Evolutionary conservation across 1,140 invertebrate species (phyloP), one percentile per base, ranked within the genome.

Genomic region (Drosophila persimilis): DNA sequence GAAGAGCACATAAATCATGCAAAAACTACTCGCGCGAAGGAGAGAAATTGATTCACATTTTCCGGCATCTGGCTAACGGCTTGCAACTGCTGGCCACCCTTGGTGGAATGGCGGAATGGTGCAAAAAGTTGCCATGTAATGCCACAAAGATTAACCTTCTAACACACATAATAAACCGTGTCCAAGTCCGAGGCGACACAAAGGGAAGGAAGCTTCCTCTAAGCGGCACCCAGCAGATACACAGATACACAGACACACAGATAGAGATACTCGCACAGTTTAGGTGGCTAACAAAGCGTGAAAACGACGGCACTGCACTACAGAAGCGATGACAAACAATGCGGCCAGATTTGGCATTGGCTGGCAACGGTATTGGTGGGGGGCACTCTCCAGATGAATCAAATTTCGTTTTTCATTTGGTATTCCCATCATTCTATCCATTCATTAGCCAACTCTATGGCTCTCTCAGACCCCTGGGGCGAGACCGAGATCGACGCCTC

Each of bases 221-320:
- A 71, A 59, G 43, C 59, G 2, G 35, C 53, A 11, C 20, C 20
- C 20, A 20, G 20, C 39, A 15, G 24, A 31, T 26, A 51, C 54
- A 51, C 54, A 35, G 41, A 31, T 22, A 26, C 51, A 13, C 20
- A 20, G 20, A 1, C 8, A 31, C 29, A 31, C 43, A 71, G 52
- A 66, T 53, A 64, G 8, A 50, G 29, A 50, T 43, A 43, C 22
- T 35, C 22, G 57, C 71, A 88, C 81, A 89, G 83, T 86, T 86
- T 89, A 83, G 83, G 74, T 78, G 67, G 84, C 83, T 83, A 86
- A 86, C 83, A 86, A 86, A 89, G 84, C 83, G 84, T 86, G 79
- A 86, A 86, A 86, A 86, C 76, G 75, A 79, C 84, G 78, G 78
- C 72, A 63, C 58, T 66, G 43, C 69, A 47, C 47, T 41, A 70